These are phyloP conservation scores for Drosophila quadrilineata DNA, from an alignment of 1,140 invertebrate genomes.

Conservation along the genomic window DNA sequence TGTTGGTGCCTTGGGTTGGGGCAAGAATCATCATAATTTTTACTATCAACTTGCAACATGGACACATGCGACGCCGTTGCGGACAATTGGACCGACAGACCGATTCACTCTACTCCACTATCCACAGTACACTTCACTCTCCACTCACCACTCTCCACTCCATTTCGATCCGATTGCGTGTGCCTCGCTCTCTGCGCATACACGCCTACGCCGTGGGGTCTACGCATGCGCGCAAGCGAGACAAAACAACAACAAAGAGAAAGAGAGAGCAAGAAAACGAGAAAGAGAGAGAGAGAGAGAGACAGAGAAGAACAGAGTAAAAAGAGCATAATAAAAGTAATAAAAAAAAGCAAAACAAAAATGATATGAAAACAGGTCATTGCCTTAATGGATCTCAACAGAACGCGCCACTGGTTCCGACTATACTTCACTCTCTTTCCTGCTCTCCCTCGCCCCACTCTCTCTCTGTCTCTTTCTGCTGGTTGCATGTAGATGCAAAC, in stretches of 20 bases:
- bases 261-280: constrained; percentile 1
- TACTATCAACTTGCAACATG: constrained; percentile 78
- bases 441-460: constrained; percentile 13
- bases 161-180: constrained; percentile 59
- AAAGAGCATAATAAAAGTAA: not conserved
- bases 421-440: constrained; percentile 2
- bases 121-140: too few species aligned
- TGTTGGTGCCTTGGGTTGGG: constrained; percentile 62
- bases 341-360: constrained; percentile 28
- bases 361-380: constrained; percentile 80
- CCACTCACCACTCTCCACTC: constrained; percentile 1
- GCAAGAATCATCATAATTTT: constrained; percentile 79
- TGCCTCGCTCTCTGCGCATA: constrained; percentile 32
- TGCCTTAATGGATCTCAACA: constrained; percentile 78
- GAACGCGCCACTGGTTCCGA: constrained; percentile 27
- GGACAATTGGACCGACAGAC: constrained; percentile 6
- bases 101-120: too few species aligned
- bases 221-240: constrained; percentile 38
- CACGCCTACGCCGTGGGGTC: constrained; percentile 53
- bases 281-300: too few species aligned
- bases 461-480: constrained; percentile 2
- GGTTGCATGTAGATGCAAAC: constrained; percentile 62
- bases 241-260: constrained; percentile 71
- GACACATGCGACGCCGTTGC: constrained; percentile 53
- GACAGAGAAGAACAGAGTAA: too few species aligned